phyloP scores from a whole-genome alignment of 2,797 vertebrate species.

The Crenuchus spilurus region DNA sequence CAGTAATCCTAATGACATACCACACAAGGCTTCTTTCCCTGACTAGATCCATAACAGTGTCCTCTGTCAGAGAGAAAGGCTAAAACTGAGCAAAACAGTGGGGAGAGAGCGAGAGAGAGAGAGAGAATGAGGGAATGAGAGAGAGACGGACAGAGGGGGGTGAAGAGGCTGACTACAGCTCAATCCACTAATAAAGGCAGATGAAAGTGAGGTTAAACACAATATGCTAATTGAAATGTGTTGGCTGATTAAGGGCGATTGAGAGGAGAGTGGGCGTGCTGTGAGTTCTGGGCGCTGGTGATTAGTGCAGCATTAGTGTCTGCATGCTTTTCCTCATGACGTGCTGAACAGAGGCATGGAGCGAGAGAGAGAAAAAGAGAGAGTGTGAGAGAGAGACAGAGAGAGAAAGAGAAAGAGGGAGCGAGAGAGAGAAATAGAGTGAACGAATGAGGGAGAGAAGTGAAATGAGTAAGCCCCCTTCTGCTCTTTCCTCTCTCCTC shows the following conservation, averaged over 20 bases:
- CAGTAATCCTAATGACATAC: background rate
- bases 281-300: constrained; percentile 74
- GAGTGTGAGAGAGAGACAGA: background rate
- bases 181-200: constrained; percentile 58
- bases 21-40: background rate
- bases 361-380: background rate
- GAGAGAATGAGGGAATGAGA: constrained; percentile 17
- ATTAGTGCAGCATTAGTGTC: constrained; percentile 75
- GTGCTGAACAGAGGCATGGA: constrained; percentile 45
- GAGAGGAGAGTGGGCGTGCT: constrained; percentile 65
- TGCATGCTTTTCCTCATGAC: constrained; percentile 67
- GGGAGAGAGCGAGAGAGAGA: background rate
- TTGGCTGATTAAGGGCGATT: constrained; percentile 66
- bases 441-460: constrained; percentile 5
- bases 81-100: background rate
- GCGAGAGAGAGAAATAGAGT: background rate
- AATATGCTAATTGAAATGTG: constrained; percentile 68
- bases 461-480: constrained; percentile 49
- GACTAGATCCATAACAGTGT: background rate
- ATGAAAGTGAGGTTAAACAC: constrained; percentile 64
- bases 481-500: constrained; percentile 44
- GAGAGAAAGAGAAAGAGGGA: background rate
- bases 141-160: constrained; percentile 32
- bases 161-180: constrained; percentile 46
- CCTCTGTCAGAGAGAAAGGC: constrained; percentile 10